These are phyloP conservation scores for Asbolus verrucosus DNA, from an alignment of 1,140 invertebrate species.

Conservation along the genomic window DNA sequence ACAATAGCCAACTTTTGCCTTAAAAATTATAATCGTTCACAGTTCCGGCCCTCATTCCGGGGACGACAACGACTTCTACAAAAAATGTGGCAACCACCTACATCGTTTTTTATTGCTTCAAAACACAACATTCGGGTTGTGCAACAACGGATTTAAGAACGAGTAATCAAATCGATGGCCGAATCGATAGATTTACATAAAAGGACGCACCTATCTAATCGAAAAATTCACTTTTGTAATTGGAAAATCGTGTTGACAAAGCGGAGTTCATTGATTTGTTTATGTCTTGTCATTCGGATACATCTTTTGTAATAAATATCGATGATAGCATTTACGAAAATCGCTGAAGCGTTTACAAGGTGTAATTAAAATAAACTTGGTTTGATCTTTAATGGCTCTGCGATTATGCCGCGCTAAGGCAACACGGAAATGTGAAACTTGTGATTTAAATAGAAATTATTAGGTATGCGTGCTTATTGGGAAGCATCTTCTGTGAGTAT, in stretches of 20 bases:
- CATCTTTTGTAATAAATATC: constrained; percentile 32
- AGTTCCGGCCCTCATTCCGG: constrained; percentile 5
- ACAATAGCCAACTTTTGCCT: no score
- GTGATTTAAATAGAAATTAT: constrained; percentile 32
- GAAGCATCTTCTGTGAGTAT: neutral
- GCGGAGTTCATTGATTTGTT: constrained; percentile 34
- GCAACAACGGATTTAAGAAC: no score
- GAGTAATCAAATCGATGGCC: no score
- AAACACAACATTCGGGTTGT: neutral
- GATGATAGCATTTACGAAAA: constrained; percentile 32
- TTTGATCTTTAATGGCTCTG: constrained; percentile 10
- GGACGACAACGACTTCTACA: neutral
- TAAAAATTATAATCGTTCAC: no score
- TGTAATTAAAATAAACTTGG: constrained; percentile 27
- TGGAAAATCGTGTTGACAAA: constrained; percentile 36
- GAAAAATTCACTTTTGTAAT: constrained; percentile 19
- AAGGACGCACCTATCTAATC: constrained; percentile 22
- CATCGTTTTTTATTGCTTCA: neutral
- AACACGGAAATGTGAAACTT: constrained; percentile 32
- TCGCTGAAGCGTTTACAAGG: constrained; percentile 25
- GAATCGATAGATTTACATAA: constrained; percentile 19
- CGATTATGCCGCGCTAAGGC: constrained; percentile 13
- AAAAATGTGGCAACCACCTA: neutral
- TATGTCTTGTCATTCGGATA: constrained; percentile 23
- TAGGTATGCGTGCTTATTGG: constrained; percentile 15